Percentiles rank a stretch among this genome's conserved stretches.
Evolutionary conservation across 1,140 invertebrate species (phyloP).

Genomic region (Stegodyphus dumicola): DNA sequence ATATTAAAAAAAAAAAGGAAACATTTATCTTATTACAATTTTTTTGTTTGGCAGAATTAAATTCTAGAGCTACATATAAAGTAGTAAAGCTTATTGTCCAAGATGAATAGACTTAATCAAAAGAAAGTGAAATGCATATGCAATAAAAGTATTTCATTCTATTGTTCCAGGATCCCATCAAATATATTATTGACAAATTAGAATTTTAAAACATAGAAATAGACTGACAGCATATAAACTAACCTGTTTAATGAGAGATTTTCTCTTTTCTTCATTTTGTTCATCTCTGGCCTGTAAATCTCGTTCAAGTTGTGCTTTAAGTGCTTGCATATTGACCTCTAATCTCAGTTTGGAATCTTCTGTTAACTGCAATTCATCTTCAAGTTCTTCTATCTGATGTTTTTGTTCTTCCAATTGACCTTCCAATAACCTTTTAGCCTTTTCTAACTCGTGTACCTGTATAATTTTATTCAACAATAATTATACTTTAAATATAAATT

Average conservation of each 20-base stretch:
- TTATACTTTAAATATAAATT: too few species aligned
- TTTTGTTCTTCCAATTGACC: conserved; percentile 91
- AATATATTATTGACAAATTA: background rate
- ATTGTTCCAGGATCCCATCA: background rate
- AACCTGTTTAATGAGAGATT: conserved; percentile 87
- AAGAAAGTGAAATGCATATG: background rate
- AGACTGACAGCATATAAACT: background rate
- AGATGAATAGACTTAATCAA: background rate
- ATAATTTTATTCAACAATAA: background rate
- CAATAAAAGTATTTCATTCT: background rate
- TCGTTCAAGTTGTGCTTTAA: conserved; percentile 93
- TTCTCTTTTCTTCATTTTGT: conserved; percentile 93
- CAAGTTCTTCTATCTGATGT: conserved; percentile 96
- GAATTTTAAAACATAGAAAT: background rate
- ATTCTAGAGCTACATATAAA: too few species aligned
- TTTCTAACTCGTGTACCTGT: conserved; percentile 88
- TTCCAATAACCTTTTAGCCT: conserved; percentile 92
- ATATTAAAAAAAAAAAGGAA: too few species aligned
- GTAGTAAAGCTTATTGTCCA: too few species aligned
- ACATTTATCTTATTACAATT: too few species aligned
- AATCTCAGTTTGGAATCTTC: conserved; percentile 96
- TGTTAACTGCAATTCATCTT: conserved; percentile 96
- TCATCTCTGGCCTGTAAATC: conserved; percentile 94
- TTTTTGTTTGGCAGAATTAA: too few species aligned
- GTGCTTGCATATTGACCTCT: conserved; percentile 98